These are phyloP conservation scores for Acanthosepion pharaonis DNA, from an alignment of 2,888 invertebrate species.

Conservation along the genomic window DNA sequence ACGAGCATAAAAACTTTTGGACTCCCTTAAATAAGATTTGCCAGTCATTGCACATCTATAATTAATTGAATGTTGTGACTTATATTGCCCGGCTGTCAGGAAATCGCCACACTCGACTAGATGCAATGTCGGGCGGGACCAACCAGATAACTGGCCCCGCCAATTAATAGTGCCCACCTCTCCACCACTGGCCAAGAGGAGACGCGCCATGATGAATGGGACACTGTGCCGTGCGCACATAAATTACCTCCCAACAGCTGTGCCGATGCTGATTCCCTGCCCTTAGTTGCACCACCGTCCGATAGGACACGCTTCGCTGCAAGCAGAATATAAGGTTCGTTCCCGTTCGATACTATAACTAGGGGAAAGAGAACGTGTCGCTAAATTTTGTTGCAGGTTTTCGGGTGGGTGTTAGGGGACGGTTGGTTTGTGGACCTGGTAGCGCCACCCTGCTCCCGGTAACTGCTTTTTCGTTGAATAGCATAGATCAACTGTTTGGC, in stretches of 20 bases:
- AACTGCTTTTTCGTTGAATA: neutral
- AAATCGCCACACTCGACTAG: conserved; percentile 42
- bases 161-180: conserved; percentile 34
- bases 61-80: conserved; percentile 47
- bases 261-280: conserved; percentile 41
- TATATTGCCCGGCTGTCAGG: conserved; percentile 45
- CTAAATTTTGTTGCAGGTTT: neutral
- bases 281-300: conserved; percentile 44
- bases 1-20: conserved; percentile 33
- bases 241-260: conserved; percentile 45
- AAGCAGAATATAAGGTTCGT: conserved; percentile 43
- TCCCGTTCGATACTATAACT: neutral
- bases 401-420: neutral
- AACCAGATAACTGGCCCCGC: conserved; percentile 40
- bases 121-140: neutral
- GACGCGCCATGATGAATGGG: conserved; percentile 43
- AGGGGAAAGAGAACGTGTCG: neutral
- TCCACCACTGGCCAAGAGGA: conserved; percentile 12
- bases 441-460: neutral
- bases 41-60: conserved; percentile 45
- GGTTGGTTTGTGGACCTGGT: neutral
- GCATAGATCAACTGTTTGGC: neutral
- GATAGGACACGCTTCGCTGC: conserved; percentile 42
- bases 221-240: conserved; percentile 36
- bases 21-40: conserved; percentile 45